phyloP scores from a whole-genome alignment of 2,888 invertebrate genomes.

The Apeira syringaria region DNA sequence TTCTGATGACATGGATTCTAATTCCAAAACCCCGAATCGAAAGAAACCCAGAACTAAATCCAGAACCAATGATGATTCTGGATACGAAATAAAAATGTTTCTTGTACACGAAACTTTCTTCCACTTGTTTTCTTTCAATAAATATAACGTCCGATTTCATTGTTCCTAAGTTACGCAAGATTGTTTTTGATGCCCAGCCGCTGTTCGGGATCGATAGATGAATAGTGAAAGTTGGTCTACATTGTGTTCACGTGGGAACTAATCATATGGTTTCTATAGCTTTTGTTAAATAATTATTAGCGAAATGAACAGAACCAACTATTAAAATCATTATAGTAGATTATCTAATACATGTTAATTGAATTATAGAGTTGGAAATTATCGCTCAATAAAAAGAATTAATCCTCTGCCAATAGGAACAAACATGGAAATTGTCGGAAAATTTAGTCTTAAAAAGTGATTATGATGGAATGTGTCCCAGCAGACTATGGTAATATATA shows the following conservation, averaged over 20 bases:
- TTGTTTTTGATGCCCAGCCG: slow-evolving; percentile 21
- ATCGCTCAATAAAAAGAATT: no score
- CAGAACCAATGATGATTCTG: no score
- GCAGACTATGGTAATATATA: no score
- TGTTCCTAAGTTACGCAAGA: slow-evolving; percentile 21
- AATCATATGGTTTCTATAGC: slow-evolving; percentile 16
- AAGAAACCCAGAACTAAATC: no score
- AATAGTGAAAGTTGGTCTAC: slow-evolving; percentile 36
- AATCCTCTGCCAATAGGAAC: no score
- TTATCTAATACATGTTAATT: slow-evolving; percentile 7
- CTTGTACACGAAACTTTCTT: slow-evolving; percentile 4
- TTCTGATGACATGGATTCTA: no score
- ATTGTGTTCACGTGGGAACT: slow-evolving; percentile 33
- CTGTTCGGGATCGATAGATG: slow-evolving; percentile 24
- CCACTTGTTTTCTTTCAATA: slow-evolving; percentile 7
- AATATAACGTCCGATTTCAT: slow-evolving; percentile 11
- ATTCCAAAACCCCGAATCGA: no score
- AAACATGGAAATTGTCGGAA: no score
- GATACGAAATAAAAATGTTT: no score
- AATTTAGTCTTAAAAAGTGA: no score
- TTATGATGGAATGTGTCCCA: no score
- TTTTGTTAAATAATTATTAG: slow-evolving; percentile 12
- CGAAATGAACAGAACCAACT: slow-evolving; percentile 2
- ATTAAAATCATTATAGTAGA: background rate
- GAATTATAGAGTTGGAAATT: slow-evolving; percentile 7